These are phyloP conservation scores for Procavia capensis DNA, from an alignment of 2,113 vertebrate species.

Conservation along the genomic window DNA sequence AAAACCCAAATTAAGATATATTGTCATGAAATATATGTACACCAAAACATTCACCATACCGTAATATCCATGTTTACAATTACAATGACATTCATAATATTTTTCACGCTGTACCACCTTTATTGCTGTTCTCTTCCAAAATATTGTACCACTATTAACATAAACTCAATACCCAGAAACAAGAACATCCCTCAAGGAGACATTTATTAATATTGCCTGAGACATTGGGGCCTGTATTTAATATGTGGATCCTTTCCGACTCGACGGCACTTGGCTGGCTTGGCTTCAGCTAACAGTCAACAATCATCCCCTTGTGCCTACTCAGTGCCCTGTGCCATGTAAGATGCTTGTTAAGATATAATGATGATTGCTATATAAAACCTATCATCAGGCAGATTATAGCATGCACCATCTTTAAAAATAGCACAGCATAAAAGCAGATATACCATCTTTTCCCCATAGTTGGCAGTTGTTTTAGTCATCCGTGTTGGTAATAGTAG, in stretches of 20 bases:
- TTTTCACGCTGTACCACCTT: neutral
- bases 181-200: neutral
- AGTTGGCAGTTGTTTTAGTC: neutral
- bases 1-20: neutral
- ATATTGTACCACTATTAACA: neutral
- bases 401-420: slow-evolving; percentile 6
- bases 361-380: neutral
- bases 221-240: neutral
- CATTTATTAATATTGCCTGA: neutral
- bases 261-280: too few species aligned
- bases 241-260: neutral
- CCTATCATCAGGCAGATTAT: slow-evolving; percentile 44
- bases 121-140: neutral
- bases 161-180: neutral
- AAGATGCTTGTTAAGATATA: neutral
- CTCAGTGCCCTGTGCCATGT: neutral
- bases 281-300: neutral
- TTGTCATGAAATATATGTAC: neutral
- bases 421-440: slow-evolving; percentile 10
- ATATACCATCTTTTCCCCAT: neutral
- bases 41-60: neutral
- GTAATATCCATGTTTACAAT: neutral
- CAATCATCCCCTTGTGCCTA: neutral
- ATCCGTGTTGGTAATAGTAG: neutral
- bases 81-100: neutral